phyloP scores from a whole-genome alignment of 2,113 vertebrate species.

The Hymenochirus boettgeri region DNA sequence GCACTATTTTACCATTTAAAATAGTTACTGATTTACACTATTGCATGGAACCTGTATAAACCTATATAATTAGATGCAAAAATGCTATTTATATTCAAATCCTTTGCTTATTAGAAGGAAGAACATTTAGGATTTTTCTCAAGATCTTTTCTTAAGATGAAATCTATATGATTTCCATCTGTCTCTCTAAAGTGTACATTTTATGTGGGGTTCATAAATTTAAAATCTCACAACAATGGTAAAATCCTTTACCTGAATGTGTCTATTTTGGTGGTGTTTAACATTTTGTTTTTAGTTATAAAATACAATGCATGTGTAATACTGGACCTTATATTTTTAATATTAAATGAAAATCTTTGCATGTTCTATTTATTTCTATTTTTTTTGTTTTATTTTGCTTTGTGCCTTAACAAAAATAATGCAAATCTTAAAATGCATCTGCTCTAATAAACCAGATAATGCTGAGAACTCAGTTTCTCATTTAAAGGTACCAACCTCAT shows the following conservation, averaged over 20 bases:
- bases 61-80: conserved; percentile 24
- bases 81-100: conserved; percentile 25
- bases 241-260: conserved; percentile 4
- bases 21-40: conserved; percentile 29
- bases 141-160: background rate
- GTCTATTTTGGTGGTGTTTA: conserved; percentile 17
- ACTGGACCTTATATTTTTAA: conserved; percentile 27
- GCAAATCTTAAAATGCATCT: conserved; percentile 59
- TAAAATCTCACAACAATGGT: background rate
- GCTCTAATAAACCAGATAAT: conserved; percentile 52
- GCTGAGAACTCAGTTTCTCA: conserved; percentile 28
- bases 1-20: conserved; percentile 51
- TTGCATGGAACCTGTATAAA: conserved; percentile 36
- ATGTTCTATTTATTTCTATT: conserved; percentile 33
- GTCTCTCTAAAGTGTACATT: background rate
- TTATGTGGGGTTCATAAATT: background rate
- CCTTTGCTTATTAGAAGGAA: conserved; percentile 29
- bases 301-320: conserved; percentile 37
- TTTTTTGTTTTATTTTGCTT: conserved; percentile 29
- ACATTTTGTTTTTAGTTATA: conserved; percentile 16
- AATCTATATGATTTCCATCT: background rate
- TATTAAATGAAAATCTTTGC: conserved; percentile 7
- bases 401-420: conserved; percentile 70
- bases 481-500: conserved; percentile 62
- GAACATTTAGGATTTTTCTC: background rate